Conservation (phyloP, 1,140 invertebrate genomes). For the Pogonognathellus flavescens region DNA sequence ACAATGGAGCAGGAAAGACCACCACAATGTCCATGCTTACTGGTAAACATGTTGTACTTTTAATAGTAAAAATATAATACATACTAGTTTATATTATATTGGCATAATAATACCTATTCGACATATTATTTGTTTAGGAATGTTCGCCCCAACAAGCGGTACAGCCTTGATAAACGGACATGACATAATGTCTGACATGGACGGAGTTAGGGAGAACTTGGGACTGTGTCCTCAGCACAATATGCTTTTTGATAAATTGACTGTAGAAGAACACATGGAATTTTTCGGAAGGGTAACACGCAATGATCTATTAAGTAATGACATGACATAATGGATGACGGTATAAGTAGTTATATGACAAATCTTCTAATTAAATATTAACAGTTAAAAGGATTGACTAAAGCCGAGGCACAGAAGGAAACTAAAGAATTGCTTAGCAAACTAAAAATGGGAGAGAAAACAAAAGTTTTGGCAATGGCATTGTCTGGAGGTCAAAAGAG, state of each 20-base stretch:
- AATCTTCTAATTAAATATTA: neutral
- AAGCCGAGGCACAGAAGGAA: slow-evolving; percentile 69
- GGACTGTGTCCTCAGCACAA: slow-evolving; percentile 97
- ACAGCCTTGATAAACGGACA: slow-evolving; percentile 80
- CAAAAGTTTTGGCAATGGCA: slow-evolving; percentile 69
- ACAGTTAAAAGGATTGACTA: slow-evolving; percentile 72
- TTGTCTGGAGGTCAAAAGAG: slow-evolving; percentile 75
- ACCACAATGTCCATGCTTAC: slow-evolving; percentile 69
- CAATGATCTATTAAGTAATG: neutral
- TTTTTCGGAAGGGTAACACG: slow-evolving; percentile 83
- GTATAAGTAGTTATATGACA: neutral
- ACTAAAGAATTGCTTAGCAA: slow-evolving; percentile 68
- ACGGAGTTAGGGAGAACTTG: slow-evolving; percentile 77
- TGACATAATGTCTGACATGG: slow-evolving; percentile 76
- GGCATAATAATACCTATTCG: neutral
- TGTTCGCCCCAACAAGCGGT: slow-evolving; percentile 79
- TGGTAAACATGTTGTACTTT: slow-evolving; percentile 47
- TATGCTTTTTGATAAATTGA: slow-evolving; percentile 91
- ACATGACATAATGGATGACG: neutral
- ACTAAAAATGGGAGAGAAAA: slow-evolving; percentile 73
- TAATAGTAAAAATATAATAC: neutral
- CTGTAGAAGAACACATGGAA: slow-evolving; percentile 88
- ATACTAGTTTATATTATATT: neutral
- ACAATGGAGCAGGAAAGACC: slow-evolving; percentile 74
- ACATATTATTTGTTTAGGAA: slow-evolving; percentile 72